phyloP scores from a whole-genome alignment of 2,888 invertebrate genomes.

The Cheilosia vulpina region DNA sequence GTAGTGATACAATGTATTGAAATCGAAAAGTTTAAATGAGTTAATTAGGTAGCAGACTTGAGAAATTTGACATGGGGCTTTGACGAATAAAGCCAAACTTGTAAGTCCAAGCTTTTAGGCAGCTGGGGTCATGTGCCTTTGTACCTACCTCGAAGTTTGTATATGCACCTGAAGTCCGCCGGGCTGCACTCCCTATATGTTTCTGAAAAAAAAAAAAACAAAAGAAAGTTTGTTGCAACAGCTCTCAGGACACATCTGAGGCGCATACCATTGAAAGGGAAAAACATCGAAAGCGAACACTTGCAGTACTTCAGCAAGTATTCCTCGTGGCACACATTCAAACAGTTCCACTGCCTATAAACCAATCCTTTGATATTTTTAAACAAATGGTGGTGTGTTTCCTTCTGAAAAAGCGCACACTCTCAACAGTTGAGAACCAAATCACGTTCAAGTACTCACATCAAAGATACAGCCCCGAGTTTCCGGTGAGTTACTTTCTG shows the following conservation, averaged over 20 bases:
- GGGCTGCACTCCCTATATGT: slow-evolving; percentile 74
- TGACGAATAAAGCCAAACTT: too few relatives aligned
- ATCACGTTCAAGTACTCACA: slow-evolving; percentile 51
- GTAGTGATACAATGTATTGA: not conserved
- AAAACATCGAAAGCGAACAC: slow-evolving; percentile 80
- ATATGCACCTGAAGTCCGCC: slow-evolving; percentile 79
- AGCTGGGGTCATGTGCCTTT: too few relatives aligned
- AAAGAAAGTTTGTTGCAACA: not conserved
- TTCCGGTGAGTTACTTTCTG: slow-evolving; percentile 77
- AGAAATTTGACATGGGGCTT: too few relatives aligned
- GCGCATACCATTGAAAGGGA: slow-evolving; percentile 77
- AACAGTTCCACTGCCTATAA: slow-evolving; percentile 79
- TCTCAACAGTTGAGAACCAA: not conserved
- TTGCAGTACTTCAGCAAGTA: slow-evolving; percentile 80
- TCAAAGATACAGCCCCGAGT: slow-evolving; percentile 80
- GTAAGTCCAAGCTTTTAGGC: too few relatives aligned
- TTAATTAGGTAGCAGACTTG: too few relatives aligned
- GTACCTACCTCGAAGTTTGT: slow-evolving; percentile 79
- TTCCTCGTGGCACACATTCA: slow-evolving; percentile 80
- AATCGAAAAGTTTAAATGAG: too few relatives aligned
- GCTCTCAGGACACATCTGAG: not conserved
- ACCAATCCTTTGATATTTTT: slow-evolving; percentile 75
- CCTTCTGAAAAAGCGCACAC: slow-evolving; percentile 63
- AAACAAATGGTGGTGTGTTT: slow-evolving; percentile 72
- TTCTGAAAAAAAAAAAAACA: slow-evolving; percentile 11